A percentile compares a stretch with the other conserved stretches of the same genome.
phyloP scores from a whole-genome alignment of 2,797 vertebrate genomes.

The Sebastes diaconus region DNA sequence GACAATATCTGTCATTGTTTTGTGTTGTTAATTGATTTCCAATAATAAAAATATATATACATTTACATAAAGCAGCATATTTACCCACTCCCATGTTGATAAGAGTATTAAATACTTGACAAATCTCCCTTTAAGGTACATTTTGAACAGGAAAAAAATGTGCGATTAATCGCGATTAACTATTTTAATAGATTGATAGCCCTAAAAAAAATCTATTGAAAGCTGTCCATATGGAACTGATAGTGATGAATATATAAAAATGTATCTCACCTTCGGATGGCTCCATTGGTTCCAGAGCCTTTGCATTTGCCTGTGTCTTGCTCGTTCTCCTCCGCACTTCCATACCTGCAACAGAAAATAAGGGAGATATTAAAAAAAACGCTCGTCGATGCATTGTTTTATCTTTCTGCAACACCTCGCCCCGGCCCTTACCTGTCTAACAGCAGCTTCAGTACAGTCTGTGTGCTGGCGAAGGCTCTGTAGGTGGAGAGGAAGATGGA shows the following conservation, averaged over 20 bases:
- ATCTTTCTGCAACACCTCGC: background rate
- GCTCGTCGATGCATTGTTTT: background rate
- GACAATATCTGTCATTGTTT: no score
- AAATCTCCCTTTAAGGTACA: no score
- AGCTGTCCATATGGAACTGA: background rate
- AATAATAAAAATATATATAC: no score
- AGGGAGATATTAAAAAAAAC: background rate
- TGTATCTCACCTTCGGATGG: slow-evolving; percentile 82
- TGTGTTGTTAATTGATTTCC: no score
- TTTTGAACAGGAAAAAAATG: no score
- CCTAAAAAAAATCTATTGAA: background rate
- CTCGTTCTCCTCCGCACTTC: slow-evolving; percentile 70
- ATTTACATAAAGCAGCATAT: no score
- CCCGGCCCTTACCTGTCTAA: slow-evolving; percentile 85
- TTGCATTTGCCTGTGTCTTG: slow-evolving; percentile 40
- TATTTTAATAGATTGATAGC: no score
- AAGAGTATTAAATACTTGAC: no score
- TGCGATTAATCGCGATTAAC: no score
- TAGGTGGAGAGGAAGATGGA: slow-evolving; percentile 97
- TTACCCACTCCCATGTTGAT: no score
- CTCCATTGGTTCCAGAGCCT: slow-evolving; percentile 71
- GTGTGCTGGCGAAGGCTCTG: slow-evolving; percentile 89
- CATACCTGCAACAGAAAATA: slow-evolving; percentile 73
- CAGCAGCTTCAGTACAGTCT: slow-evolving; percentile 89
- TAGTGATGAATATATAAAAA: background rate